Conservation (phyloP, 23 tunicate species). For the Ciona savignyi region DNA sequence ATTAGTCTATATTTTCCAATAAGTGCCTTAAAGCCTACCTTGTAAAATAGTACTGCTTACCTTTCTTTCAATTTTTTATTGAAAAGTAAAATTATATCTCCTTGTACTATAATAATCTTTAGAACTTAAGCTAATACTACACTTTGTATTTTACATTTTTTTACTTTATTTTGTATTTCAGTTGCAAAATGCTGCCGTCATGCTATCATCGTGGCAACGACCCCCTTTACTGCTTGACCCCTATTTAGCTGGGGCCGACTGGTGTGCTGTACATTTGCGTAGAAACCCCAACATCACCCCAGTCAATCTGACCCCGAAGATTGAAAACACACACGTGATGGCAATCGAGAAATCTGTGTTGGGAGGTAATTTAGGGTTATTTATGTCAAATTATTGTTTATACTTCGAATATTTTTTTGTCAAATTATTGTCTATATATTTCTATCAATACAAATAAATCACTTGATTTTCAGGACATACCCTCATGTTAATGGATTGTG, state of each 20-base stretch:
- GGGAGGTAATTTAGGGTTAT: conserved; percentile 31
- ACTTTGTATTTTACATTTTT: neutral
- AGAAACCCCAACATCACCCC: conserved; percentile 50
- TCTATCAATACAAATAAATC: no score
- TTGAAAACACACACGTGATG: conserved; percentile 50
- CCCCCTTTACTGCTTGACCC: conserved; percentile 83
- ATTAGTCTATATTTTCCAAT: no score
- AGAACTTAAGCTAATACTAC: neutral
- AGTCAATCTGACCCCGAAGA: conserved; percentile 53
- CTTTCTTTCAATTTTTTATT: no score
- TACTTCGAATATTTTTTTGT: neutral
- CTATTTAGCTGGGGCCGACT: conserved; percentile 68
- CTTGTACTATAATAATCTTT: neutral
- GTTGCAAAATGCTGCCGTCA: conserved; percentile 80
- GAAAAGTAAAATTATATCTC: no score
- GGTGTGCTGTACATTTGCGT: conserved; percentile 75
- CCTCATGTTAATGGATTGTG: conserved; percentile 79
- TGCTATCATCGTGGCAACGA: conserved; percentile 85
- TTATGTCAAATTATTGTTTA: neutral
- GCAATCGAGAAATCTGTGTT: conserved; percentile 66
- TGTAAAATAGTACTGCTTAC: no score
- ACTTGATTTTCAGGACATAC: conserved; percentile 49
- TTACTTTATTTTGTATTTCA: conserved; percentile 2
- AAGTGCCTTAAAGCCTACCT: no score
- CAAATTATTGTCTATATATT: neutral